Conservation (phyloP, 2,113 vertebrate genomes). For the Aleadryas rufinucha region DNA sequence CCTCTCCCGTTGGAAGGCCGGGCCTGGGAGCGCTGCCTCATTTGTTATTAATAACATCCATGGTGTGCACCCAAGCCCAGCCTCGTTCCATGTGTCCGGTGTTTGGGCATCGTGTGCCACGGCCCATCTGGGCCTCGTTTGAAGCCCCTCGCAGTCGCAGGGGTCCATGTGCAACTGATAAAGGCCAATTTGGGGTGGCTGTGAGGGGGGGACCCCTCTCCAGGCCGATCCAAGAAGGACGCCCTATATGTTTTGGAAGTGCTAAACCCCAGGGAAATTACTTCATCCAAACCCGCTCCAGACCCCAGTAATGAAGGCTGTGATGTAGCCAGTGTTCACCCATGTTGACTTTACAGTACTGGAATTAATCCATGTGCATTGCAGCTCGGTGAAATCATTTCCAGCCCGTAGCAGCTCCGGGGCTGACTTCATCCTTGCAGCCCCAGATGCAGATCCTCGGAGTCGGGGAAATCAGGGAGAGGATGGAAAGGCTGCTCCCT, state of each 20-base stretch:
- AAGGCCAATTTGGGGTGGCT: slow-evolving; percentile 66
- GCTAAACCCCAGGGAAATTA: slow-evolving; percentile 86
- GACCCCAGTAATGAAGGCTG: slow-evolving; percentile 70
- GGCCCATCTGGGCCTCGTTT: slow-evolving; percentile 73
- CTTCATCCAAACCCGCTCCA: slow-evolving; percentile 83
- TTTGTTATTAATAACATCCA: slow-evolving; percentile 63
- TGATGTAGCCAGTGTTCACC: slow-evolving; percentile 69
- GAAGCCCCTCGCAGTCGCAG: slow-evolving; percentile 49
- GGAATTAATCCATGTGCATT: slow-evolving; percentile 86
- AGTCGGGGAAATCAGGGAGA: neutral
- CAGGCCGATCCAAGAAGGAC: slow-evolving; percentile 59
- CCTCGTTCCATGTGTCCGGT: slow-evolving; percentile 39
- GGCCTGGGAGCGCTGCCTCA: neutral
- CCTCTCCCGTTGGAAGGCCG: neutral
- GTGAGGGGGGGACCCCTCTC: slow-evolving; percentile 25
- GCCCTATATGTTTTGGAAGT: slow-evolving; percentile 77
- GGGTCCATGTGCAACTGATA: slow-evolving; percentile 75
- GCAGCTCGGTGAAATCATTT: slow-evolving; percentile 86
- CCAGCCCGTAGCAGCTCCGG: slow-evolving; percentile 72
- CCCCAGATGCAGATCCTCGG: slow-evolving; percentile 57
- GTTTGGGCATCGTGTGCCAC: slow-evolving; percentile 57
- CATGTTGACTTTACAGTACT: slow-evolving; percentile 85
- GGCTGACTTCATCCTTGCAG: slow-evolving; percentile 71
- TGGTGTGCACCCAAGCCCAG: neutral
- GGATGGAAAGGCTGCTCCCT: neutral